A percentile compares a stretch with the other conserved stretches of the same genome.
Conservation (phyloP, 2,113 vertebrate species). For the Craseonycteris thonglongyai region DNA sequence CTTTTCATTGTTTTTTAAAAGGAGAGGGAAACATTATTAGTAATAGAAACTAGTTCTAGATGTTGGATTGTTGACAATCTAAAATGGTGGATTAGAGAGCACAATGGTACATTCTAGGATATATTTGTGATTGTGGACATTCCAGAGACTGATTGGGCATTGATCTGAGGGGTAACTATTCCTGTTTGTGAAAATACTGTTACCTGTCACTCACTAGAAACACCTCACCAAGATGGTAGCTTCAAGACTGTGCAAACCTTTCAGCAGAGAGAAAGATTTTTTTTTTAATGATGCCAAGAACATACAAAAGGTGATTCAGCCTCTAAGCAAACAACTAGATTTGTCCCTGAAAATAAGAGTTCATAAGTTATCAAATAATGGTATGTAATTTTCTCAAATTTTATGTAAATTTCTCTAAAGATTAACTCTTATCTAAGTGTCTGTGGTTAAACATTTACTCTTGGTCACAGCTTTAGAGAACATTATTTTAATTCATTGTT, state of each 20-base stretch:
- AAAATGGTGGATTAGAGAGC: not conserved
- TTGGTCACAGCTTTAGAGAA: not conserved
- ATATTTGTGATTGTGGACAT: not conserved
- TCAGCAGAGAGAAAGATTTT: not conserved
- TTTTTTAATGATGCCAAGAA: not conserved
- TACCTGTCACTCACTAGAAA: not conserved
- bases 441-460: not conserved
- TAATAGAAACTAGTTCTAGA: not conserved
- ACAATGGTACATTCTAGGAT: not conserved
- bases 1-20: not conserved
- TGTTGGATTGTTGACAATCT: not conserved
- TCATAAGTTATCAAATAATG: slow-evolving; percentile 59
- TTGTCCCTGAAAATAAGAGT: slow-evolving; percentile 49
- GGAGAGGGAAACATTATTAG: not conserved
- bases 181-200: not conserved
- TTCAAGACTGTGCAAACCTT: not conserved
- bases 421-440: slow-evolving; percentile 50
- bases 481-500: not conserved
- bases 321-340: not conserved
- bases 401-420: not conserved
- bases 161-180: not conserved
- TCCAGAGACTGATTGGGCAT: not conserved
- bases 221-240: not conserved
- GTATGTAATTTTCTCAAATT: not conserved
- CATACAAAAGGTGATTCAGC: not conserved